A percentile compares a stretch with the other conserved stretches of the same genome.
phyloP scores from a whole-genome alignment of 2,797 vertebrate genomes.

The Phaenicophaeus curvirostris region DNA sequence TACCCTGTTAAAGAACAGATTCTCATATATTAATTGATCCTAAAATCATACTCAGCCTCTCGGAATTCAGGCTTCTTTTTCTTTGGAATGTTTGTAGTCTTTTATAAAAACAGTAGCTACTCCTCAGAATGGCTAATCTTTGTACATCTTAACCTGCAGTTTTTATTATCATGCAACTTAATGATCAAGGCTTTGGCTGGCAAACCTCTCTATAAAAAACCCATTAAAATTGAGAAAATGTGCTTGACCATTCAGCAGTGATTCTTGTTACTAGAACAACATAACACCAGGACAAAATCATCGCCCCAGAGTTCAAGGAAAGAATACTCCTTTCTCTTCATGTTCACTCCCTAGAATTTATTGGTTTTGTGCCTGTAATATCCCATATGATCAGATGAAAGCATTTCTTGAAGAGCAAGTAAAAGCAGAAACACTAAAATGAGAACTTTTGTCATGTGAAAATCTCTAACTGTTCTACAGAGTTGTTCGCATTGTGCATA shows the following conservation, averaged over 20 bases:
- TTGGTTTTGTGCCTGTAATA: neutral
- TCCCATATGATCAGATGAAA: neutral
- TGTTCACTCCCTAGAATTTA: neutral
- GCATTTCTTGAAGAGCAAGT: neutral
- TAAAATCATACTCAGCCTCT: neutral
- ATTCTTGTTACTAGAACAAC: neutral
- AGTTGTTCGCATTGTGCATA: neutral
- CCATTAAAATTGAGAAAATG: neutral
- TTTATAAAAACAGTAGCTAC: neutral
- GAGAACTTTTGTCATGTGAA: neutral
- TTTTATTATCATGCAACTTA: neutral
- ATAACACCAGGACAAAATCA: neutral
- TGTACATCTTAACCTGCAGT: neutral
- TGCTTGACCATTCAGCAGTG: neutral
- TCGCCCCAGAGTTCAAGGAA: neutral
- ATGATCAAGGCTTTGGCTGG: neutral
- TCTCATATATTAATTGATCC: neutral
- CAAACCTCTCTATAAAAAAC: neutral
- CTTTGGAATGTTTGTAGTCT: neutral
- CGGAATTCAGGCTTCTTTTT: neutral
- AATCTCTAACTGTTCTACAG: neutral
- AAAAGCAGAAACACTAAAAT: neutral
- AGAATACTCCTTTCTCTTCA: neutral
- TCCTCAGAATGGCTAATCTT: neutral
- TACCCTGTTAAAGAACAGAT: neutral